These are phyloP conservation scores for Andrena haemorrhoa DNA, from an alignment of 2,888 invertebrate species.

Conservation along the genomic window DNA sequence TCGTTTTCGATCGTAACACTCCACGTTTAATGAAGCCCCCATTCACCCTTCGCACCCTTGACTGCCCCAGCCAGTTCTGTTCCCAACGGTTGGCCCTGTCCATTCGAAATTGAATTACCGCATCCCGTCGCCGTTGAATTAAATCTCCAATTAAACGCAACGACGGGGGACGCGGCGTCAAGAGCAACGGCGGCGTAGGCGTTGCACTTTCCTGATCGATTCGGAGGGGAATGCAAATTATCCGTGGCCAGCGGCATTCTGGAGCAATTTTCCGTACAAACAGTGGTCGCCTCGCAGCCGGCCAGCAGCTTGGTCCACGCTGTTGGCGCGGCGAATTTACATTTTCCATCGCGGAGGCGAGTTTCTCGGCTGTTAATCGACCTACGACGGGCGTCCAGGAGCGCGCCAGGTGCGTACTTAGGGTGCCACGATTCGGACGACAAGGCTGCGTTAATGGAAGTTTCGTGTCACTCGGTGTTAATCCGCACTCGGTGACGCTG, in stretches of 20 bases:
- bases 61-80: neutral
- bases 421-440: constrained; percentile 58
- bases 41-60: neutral
- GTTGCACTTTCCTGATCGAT: constrained; percentile 27
- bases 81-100: neutral
- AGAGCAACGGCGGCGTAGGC: neutral
- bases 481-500: constrained; percentile 61
- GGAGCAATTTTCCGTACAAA: constrained; percentile 49
- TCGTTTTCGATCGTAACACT: neutral
- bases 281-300: constrained; percentile 25
- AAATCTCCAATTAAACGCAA: constrained; percentile 19
- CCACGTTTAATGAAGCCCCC: neutral
- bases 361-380: constrained; percentile 52
- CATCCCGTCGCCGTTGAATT: constrained; percentile 10
- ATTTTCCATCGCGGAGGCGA: constrained; percentile 58
- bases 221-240: constrained; percentile 20
- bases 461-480: constrained; percentile 77
- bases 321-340: constrained; percentile 60
- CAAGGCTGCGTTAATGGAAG: constrained; percentile 78
- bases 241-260: neutral
- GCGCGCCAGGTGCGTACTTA: constrained; percentile 70
- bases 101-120: constrained; percentile 8
- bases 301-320: constrained; percentile 18
- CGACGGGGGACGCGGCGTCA: neutral
- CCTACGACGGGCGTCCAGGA: constrained; percentile 50